Percentiles rank a stretch among this genome's conserved stretches.
Evolutionary conservation across 2,888 invertebrate species (phyloP).

Genomic region (Blera fallax): DNA sequence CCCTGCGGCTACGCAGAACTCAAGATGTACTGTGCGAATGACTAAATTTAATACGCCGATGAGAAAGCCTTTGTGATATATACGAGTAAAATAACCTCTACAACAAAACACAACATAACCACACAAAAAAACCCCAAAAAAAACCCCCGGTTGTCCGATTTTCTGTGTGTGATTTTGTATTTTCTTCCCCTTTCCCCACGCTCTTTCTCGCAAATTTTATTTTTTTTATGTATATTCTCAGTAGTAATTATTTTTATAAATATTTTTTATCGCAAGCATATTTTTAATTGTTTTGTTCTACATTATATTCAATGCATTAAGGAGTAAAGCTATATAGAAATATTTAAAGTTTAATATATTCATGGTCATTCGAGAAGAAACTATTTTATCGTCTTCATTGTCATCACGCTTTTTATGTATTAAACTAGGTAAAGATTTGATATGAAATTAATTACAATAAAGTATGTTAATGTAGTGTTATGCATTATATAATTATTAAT

Average conservation of each 20-base stretch:
- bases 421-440: neutral
- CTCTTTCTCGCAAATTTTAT: neutral
- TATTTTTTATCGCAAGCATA: constrained; percentile 8
- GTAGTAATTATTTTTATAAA: neutral
- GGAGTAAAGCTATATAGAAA: constrained; percentile 20
- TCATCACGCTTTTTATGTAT: constrained; percentile 2
- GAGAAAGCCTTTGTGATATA: constrained; percentile 67
- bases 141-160: constrained; percentile 4
- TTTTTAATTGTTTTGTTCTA: constrained; percentile 4
- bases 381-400: constrained; percentile 6
- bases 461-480: constrained; percentile 55
- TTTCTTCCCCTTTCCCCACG: neutral
- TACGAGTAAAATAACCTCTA: constrained; percentile 43
- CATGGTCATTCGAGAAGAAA: constrained; percentile 11
- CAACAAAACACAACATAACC: neutral
- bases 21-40: constrained; percentile 77
- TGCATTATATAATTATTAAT: constrained; percentile 36
- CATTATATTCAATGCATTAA: constrained; percentile 10
- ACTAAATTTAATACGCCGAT: constrained; percentile 24
- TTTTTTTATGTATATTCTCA: neutral
- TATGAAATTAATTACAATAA: constrained; percentile 54
- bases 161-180: constrained; percentile 26
- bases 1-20: constrained; percentile 78
- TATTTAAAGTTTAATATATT: constrained; percentile 39
- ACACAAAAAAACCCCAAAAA: neutral